These are phyloP conservation scores for Diarsia rubi DNA, from an alignment of 2,888 invertebrate genomes.

Conservation along the genomic window DNA sequence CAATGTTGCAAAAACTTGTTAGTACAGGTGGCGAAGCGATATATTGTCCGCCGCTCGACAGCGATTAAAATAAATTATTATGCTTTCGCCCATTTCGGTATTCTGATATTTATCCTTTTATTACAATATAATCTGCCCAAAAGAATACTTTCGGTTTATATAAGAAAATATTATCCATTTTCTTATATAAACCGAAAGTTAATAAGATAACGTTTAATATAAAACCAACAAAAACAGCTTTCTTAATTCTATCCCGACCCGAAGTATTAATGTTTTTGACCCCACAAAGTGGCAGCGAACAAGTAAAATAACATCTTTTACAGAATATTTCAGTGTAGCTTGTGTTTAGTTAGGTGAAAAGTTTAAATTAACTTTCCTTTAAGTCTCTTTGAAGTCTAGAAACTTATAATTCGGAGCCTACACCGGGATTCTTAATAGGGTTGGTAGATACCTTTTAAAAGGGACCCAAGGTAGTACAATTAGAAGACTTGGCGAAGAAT, in stretches of 20 bases:
- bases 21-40: slow-evolving; percentile 14
- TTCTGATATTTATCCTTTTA: slow-evolving; percentile 3
- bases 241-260: slow-evolving; percentile 7
- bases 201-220: not conserved
- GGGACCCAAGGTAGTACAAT: slow-evolving; percentile 45
- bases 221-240: slow-evolving; percentile 10
- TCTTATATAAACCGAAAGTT: not conserved
- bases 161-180: no score
- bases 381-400: slow-evolving; percentile 59
- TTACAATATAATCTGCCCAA: slow-evolving; percentile 1
- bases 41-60: slow-evolving; percentile 23
- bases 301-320: slow-evolving; percentile 49
- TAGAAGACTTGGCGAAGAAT: slow-evolving; percentile 52
- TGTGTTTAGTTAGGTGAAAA: slow-evolving; percentile 57
- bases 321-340: slow-evolving; percentile 41
- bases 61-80: slow-evolving; percentile 29
- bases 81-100: slow-evolving; percentile 16
- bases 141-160: slow-evolving; percentile 15
- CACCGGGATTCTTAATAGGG: slow-evolving; percentile 44
- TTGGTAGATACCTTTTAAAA: slow-evolving; percentile 42
- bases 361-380: slow-evolving; percentile 64
- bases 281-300: slow-evolving; percentile 14
- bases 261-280: slow-evolving; percentile 22
- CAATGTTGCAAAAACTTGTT: slow-evolving; percentile 20
- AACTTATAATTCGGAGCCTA: slow-evolving; percentile 62